Evolutionary conservation across 2,888 invertebrate species (phyloP), one percentile per base, ranked within the genome.

Genomic region (Polymixis lichenea): DNA sequence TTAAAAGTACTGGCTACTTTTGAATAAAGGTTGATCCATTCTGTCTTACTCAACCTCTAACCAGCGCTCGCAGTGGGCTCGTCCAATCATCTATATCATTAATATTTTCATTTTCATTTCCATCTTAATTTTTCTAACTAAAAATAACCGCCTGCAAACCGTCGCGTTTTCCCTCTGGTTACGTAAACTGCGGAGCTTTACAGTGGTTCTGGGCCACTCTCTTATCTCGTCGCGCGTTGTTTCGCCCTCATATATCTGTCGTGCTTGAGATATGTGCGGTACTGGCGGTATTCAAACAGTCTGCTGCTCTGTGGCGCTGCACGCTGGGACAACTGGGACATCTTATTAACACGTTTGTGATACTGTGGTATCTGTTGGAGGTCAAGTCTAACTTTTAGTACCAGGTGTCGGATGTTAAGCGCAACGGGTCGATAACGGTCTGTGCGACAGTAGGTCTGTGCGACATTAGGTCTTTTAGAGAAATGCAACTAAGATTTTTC

Each of bases 221-320:
- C 82, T 87, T 90, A 89, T 89, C 91, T 86, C 86, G 90, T 91
- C 72, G 72, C 43, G 66, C 61, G 74, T 80, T 88, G 86, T 91
- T 91, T 88, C 90, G 89, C 88, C 87, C 88, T 90, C 89, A 86
- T 92, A 91, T 89, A 92, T 91, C 88, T 90, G 87, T 88, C 87
- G 71, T 51, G 17, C 38, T 56, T 77, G 78, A 87, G 85, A 90
- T 87, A 86, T 80, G 83, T 79, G 38, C 19, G 9, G 72, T 53
- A 69, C 72, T 53, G 69, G 72, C 71, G 46, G 75, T 78, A 79
- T 85, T 84, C 78, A 79, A 83, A 83, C 83, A 87, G 86, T 82
- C 84, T 83, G 80, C 77, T 75, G 66, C 66, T 71, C 64, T 78
- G 75, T 75, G 80, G 69, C 64, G 61, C 43, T 46, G 43, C 43